phyloP scores from a whole-genome alignment of 2,797 vertebrate genomes.

The Lindbergichthys nudifrons region DNA sequence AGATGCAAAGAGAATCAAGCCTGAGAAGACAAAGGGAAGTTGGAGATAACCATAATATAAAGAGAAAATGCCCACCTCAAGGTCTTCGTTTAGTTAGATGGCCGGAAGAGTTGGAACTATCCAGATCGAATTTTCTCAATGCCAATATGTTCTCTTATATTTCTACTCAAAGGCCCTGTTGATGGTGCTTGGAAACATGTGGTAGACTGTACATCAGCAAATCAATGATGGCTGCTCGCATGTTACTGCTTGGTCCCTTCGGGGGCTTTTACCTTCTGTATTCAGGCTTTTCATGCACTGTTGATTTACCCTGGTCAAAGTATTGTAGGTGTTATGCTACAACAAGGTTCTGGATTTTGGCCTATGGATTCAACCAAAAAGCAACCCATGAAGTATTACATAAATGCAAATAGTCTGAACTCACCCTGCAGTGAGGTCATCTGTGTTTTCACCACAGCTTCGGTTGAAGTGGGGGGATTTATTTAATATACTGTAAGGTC shows the following conservation, averaged over 20 bases:
- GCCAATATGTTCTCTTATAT: neutral
- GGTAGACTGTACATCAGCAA: neutral
- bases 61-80: neutral
- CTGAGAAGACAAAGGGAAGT: neutral
- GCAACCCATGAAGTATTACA: neutral
- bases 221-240: neutral
- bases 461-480: neutral
- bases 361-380: neutral
- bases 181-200: neutral
- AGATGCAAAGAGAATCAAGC: neutral
- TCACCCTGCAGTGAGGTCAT: neutral
- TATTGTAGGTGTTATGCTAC: neutral
- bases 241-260: neutral
- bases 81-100: neutral
- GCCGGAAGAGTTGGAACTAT: conserved; percentile 6
- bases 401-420: neutral
- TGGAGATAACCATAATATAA: neutral
- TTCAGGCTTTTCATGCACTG: neutral
- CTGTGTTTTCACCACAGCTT: conserved; percentile 9
- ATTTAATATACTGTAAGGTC: conserved; percentile 28
- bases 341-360: neutral
- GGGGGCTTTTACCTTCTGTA: neutral
- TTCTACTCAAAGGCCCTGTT: neutral
- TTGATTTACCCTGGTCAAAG: neutral
- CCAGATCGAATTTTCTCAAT: conserved; percentile 15